A percentile compares a stretch with the other conserved stretches of the same genome.
phyloP scores from a whole-genome alignment of 2,113 vertebrate genomes.

The Xiphophorus hellerii region DNA sequence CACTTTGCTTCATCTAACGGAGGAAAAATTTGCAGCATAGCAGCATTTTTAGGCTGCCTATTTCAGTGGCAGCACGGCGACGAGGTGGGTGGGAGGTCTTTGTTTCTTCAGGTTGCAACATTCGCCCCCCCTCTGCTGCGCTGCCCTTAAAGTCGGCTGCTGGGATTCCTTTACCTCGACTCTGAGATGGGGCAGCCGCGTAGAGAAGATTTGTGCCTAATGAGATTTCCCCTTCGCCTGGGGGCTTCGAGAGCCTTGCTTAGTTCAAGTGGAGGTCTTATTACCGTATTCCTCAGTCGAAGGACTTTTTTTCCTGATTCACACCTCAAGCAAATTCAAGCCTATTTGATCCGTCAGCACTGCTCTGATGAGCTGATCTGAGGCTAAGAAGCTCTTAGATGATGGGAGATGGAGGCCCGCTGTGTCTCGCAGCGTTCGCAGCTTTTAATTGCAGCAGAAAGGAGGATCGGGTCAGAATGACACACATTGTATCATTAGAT shows the following conservation, averaged over 20 bases:
- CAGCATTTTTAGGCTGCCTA: conserved; percentile 63
- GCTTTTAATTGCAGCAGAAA: conserved; percentile 60
- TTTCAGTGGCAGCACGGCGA: conserved; percentile 46
- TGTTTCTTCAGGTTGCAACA: conserved; percentile 47
- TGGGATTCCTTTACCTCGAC: conserved; percentile 54
- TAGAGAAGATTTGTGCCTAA: conserved; percentile 73
- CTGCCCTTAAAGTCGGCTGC: conserved; percentile 65
- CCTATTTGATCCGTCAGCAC: conserved; percentile 74
- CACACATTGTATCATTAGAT: conserved; percentile 33
- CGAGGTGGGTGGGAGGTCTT: conserved; percentile 33
- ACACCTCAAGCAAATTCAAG: conserved; percentile 76
- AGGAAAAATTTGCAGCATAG: conserved; percentile 69
- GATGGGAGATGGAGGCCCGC: conserved; percentile 42
- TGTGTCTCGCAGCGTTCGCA: conserved; percentile 26
- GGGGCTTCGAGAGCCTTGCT: conserved; percentile 54
- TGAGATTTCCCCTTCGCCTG: conserved; percentile 71
- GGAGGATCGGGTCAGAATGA: conserved; percentile 35
- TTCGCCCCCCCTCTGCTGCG: not conserved
- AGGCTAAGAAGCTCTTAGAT: conserved; percentile 45
- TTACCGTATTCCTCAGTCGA: conserved; percentile 71
- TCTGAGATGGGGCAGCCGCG: conserved; percentile 55
- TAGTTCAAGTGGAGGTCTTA: conserved; percentile 79
- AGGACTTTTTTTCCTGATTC: conserved; percentile 60
- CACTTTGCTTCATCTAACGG: conserved; percentile 67
- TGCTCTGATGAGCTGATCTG: conserved; percentile 69